Conservation (phyloP, 30 jellyfish, hydroid and myxozoan genomes). For the Mastigias papua region DNA sequence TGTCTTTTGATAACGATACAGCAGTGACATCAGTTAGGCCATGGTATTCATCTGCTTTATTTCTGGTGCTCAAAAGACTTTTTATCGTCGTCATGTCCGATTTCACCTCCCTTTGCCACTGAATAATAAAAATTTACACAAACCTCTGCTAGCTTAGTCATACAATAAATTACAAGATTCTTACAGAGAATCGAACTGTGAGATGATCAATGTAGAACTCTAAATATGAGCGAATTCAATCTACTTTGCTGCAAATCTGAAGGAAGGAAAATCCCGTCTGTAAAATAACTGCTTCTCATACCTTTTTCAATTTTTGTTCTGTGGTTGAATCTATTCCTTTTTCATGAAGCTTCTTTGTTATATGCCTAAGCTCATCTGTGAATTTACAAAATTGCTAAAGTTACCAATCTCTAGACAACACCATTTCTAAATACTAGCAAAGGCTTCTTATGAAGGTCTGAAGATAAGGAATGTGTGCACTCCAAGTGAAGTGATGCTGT, state of each 20-base stretch:
- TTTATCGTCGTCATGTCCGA: slow-evolving; percentile 51
- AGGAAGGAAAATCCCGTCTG: background rate
- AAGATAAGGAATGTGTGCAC: too few relatives aligned
- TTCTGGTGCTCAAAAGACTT: slow-evolving; percentile 36
- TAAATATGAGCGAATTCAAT: too few relatives aligned
- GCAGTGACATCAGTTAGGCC: slow-evolving; percentile 26
- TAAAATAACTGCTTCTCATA: background rate
- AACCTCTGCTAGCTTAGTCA: too few relatives aligned
- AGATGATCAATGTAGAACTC: too few relatives aligned
- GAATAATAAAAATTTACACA: too few relatives aligned
- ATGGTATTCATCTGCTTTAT: slow-evolving; percentile 2
- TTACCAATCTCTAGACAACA: background rate
- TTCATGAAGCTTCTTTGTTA: slow-evolving; percentile 44
- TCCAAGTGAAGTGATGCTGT: too few relatives aligned
- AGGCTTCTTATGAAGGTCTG: too few relatives aligned
- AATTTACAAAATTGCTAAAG: background rate
- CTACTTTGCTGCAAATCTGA: background rate
- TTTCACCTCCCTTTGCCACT: slow-evolving; percentile 69
- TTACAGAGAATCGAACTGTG: too few relatives aligned
- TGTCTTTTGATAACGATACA: slow-evolving; percentile 46
- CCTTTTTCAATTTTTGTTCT: slow-evolving; percentile 49
- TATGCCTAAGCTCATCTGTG: slow-evolving; percentile 53
- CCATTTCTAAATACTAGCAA: too few relatives aligned
- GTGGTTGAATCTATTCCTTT: slow-evolving; percentile 60
- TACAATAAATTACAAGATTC: too few relatives aligned